Percentiles rank a stretch among this genome's conserved stretches.
Conservation (phyloP, 2,797 vertebrate genomes). For the Halcyon chelicuti region DNA sequence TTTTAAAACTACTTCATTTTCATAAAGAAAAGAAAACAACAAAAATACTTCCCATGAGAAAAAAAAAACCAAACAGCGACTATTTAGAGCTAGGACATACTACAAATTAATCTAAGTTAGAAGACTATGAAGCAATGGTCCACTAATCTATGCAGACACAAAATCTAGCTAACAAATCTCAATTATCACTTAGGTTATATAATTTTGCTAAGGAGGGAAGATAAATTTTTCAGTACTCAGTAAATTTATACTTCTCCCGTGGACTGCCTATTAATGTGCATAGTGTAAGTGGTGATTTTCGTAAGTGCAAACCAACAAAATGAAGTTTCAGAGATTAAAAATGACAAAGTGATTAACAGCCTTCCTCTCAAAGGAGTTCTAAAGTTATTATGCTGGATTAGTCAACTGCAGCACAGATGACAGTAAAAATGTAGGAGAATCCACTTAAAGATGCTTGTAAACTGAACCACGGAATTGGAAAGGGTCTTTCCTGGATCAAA, state of each 20-base stretch:
- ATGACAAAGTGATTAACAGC: background rate
- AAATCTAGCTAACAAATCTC: background rate
- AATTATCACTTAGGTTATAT: background rate
- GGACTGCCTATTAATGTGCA: background rate
- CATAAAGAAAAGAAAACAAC: background rate
- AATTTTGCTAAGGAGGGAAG: background rate
- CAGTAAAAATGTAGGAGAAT: background rate
- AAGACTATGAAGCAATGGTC: background rate
- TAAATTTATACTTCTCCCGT: background rate
- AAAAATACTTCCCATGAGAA: background rate
- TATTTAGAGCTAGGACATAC: background rate
- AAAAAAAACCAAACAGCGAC: background rate
- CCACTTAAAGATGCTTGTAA: background rate
- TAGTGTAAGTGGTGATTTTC: background rate
- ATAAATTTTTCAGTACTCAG: background rate
- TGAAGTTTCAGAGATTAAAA: background rate
- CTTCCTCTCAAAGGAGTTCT: background rate
- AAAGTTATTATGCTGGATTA: background rate
- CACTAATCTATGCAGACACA: background rate
- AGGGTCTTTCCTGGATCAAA: background rate
- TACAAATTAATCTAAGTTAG: background rate
- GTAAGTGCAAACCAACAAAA: background rate
- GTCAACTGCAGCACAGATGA: background rate
- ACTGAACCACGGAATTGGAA: background rate
- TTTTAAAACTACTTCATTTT: background rate